These are phyloP conservation scores for Etia nguti DNA, from an alignment of 2,113 vertebrate genomes.

Conservation along the genomic window DNA sequence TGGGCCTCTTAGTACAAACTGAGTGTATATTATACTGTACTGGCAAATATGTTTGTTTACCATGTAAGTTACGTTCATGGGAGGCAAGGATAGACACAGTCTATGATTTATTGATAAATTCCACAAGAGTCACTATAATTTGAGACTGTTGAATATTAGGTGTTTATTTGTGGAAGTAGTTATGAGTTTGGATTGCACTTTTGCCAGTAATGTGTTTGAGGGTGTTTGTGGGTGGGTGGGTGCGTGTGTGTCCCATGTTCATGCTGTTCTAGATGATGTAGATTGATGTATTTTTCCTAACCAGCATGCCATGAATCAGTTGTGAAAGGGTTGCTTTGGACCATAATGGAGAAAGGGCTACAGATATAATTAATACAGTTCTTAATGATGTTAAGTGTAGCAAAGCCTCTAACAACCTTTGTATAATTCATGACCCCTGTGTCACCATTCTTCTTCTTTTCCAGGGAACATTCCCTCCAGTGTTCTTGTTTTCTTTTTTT, in stretches of 20 bases:
- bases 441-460: slow-evolving; percentile 39
- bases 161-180: not conserved
- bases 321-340: slow-evolving; percentile 17
- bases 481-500: not conserved
- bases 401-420: slow-evolving; percentile 44
- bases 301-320: slow-evolving; percentile 24
- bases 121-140: not conserved
- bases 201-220: not conserved
- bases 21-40: not conserved
- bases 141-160: not conserved
- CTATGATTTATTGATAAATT: not conserved
- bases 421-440: slow-evolving; percentile 52
- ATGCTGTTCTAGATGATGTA: not conserved
- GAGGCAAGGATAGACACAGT: not conserved
- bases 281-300: slow-evolving; percentile 33
- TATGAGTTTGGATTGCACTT: not conserved
- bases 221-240: not conserved
- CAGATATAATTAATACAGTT: slow-evolving; percentile 47
- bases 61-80: not conserved
- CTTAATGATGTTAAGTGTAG: slow-evolving; percentile 56
- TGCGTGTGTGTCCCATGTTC: not conserved
- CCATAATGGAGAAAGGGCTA: slow-evolving; percentile 21
- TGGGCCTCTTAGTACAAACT: not conserved
- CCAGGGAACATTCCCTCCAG: slow-evolving; percentile 19
- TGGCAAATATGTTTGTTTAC: not conserved